Base-by-base conservation (phyloP, 2,113 vertebrate species). In the Cyphomyrus discorhynchus region DNA sequence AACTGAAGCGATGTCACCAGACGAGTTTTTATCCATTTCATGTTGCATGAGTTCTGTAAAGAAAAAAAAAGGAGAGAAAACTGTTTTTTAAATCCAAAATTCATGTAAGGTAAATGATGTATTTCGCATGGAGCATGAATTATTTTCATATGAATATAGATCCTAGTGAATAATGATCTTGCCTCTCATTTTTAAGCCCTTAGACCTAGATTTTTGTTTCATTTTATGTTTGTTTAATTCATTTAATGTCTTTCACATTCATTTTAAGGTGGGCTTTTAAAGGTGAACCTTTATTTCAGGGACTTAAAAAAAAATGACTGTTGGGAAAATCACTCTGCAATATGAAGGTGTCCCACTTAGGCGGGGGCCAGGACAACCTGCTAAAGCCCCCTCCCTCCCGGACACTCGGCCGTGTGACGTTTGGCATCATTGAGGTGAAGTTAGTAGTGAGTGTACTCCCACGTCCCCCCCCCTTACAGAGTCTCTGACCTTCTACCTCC, bases 81-180 rank as follows among this genome's bases (percentile, higher is more conserved):
- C 95, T 94, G 94, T 97, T 97, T 97, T 97, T 98, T 95, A 96
- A 98, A 97, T 98, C 96, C 17, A 97, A 97, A 99, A 96, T 98
- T 97, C 97, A 97, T 98, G 98, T 99, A 99, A 98, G 97, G 98
- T 98, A 99, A 98, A 98, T 97, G 92, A 97, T 98, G 98, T 99
- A 98, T 99, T 99, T 99, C 99, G 98, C 98, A 99, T 99, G 98
- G 98, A 98, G 98, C 98, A 99, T 99, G 98, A 97, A 97, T 98
- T 99, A 98, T 99, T 99, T 99, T 99, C 98, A 97, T 99, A 99
- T 98, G 97, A 99, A 97, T 97, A 97, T 96, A 97, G 97, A 98
- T 97, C 96, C 96, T 97, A 98, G 97, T 97, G 96, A 94, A 95
- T 97, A 97, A 97, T 97, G 95, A 96, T 97, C 96, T 97, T 97